Evolutionary conservation across 1,140 invertebrate species (phyloP).

Genomic region (Bombus picipes): DNA sequence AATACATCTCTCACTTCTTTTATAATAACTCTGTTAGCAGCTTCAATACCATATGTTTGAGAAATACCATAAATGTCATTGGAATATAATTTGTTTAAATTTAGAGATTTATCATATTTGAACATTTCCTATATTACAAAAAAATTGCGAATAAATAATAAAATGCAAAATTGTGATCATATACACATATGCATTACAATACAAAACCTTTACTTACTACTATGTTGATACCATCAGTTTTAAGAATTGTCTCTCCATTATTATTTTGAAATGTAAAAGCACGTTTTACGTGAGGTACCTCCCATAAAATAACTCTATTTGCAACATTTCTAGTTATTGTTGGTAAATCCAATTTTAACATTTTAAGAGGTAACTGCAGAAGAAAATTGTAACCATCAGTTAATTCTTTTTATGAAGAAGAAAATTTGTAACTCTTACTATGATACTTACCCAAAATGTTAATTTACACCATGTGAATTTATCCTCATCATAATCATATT

Average conservation of each 20-base stretch:
- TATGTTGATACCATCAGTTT: slow-evolving; percentile 98
- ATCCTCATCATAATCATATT: slow-evolving; percentile 90
- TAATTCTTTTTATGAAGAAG: neutral
- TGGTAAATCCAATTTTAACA: slow-evolving; percentile 89
- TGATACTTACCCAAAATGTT: slow-evolving; percentile 84
- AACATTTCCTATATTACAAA: slow-evolving; percentile 88
- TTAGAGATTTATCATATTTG: slow-evolving; percentile 90
- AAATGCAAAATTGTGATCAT: neutral
- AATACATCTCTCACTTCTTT: slow-evolving; percentile 97
- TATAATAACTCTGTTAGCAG: slow-evolving; percentile 94
- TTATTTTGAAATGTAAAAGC: slow-evolving; percentile 89
- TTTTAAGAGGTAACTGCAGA: slow-evolving; percentile 85
- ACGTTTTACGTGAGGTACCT: slow-evolving; percentile 91
- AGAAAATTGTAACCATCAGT: slow-evolving; percentile 57
- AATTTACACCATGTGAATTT: slow-evolving; percentile 90
- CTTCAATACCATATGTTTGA: slow-evolving; percentile 97
- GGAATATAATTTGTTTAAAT: slow-evolving; percentile 93
- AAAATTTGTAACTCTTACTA: neutral
- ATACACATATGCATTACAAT: neutral
- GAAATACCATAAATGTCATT: slow-evolving; percentile 98
- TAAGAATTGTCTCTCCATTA: slow-evolving; percentile 86
- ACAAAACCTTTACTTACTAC: slow-evolving; percentile 81
- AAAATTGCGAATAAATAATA: slow-evolving; percentile 22
- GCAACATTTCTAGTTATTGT: slow-evolving; percentile 90
- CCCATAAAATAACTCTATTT: slow-evolving; percentile 88